Conservation (phyloP, 2,888 invertebrate genomes). For the Gymnocheta viridis region DNA sequence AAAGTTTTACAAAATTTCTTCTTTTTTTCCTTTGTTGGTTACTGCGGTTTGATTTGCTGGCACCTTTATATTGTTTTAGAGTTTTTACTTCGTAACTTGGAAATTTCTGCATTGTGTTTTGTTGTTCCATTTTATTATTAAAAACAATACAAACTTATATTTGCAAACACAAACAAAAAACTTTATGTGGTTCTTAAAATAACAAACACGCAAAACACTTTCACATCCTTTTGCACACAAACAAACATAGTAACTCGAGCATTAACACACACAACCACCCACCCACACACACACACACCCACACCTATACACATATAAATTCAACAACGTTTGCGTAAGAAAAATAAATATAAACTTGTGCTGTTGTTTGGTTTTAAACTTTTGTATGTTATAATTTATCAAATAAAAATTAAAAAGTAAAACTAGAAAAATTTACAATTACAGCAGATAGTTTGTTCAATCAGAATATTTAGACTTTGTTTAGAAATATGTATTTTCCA, state of each 20-base stretch:
- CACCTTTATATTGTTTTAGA: conserved; percentile 51
- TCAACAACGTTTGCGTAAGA: neutral
- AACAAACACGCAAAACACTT: conserved; percentile 36
- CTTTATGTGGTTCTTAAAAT: conserved; percentile 49
- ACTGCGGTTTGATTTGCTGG: conserved; percentile 59
- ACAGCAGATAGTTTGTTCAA: too few relatives aligned
- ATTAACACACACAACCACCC: neutral
- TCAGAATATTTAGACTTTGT: too few relatives aligned
- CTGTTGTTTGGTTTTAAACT: conserved; percentile 9
- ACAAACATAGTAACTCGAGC: neutral
- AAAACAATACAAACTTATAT: conserved; percentile 9
- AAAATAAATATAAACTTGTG: neutral
- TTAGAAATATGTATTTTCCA: too few relatives aligned
- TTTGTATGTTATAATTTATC: neutral
- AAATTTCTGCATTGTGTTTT: conserved; percentile 1
- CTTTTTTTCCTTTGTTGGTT: conserved; percentile 41
- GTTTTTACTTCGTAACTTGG: conserved; percentile 22
- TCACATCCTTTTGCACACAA: conserved; percentile 7
- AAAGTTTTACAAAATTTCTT: conserved; percentile 8
- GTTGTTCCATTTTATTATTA: neutral
- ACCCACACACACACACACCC: neutral
- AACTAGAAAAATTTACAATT: too few relatives aligned
- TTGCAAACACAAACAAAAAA: conserved; percentile 25
- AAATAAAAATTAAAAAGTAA: too few relatives aligned
- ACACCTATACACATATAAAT: neutral